These are phyloP conservation scores for Burhinus bistriatus DNA, from an alignment of 2,113 vertebrate species.

Conservation along the genomic window DNA sequence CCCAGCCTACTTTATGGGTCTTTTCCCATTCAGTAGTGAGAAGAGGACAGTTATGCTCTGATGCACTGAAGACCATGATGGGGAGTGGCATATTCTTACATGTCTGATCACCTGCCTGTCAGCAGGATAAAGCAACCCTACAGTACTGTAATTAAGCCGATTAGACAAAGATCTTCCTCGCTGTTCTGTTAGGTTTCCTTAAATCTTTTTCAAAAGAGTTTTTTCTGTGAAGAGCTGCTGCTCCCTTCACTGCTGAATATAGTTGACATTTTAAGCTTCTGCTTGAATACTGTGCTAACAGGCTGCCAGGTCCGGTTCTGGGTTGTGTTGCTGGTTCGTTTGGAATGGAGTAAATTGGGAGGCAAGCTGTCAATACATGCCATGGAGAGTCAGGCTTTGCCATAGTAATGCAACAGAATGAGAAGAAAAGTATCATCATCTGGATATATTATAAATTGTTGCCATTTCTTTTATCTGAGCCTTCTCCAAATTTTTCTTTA, in stretches of 20 bases:
- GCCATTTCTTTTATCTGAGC: background rate
- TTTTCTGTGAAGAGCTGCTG: background rate
- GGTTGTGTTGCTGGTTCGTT: background rate
- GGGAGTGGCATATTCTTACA: background rate
- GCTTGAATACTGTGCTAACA: background rate
- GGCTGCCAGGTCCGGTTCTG: background rate
- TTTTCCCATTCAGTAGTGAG: background rate
- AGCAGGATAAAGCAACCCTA: background rate
- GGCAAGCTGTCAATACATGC: background rate
- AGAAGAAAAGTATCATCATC: background rate
- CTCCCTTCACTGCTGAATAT: background rate
- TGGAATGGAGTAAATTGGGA: constrained; percentile 10
- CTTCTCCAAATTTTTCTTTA: background rate
- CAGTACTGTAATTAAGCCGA: background rate
- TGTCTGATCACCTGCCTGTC: background rate
- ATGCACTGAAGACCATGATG: background rate
- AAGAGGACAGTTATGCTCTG: background rate
- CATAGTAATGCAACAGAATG: background rate
- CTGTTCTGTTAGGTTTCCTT: background rate
- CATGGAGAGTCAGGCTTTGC: background rate
- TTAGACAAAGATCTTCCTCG: background rate
- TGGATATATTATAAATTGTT: background rate
- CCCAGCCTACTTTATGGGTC: background rate
- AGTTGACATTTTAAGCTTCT: background rate
- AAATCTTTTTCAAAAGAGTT: background rate